Evolutionary conservation across 2,888 invertebrate genomes (phyloP).

Genomic region (Piscicola geometra): DNA sequence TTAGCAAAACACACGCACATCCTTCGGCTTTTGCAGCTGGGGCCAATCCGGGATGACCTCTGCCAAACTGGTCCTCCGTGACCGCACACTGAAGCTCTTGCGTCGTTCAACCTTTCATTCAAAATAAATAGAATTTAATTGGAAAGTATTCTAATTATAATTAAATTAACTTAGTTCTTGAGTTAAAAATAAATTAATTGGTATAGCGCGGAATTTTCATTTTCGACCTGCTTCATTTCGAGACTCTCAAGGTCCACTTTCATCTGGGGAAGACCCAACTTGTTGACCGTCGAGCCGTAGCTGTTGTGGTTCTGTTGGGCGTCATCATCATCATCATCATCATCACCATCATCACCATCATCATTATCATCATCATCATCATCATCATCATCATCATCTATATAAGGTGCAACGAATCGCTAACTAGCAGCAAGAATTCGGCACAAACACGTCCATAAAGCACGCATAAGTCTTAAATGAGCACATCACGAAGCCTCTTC

Average conservation of each 20-base stretch:
- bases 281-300: background rate
- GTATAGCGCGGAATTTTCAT: background rate
- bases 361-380: conserved; percentile 33
- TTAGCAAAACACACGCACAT: too few relatives aligned
- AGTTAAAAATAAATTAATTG: too few relatives aligned
- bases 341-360: conserved; percentile 13
- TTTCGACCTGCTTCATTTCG: conserved; percentile 11
- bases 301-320: conserved; percentile 1
- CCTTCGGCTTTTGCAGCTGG: conserved; percentile 60
- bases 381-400: conserved; percentile 35
- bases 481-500: too few relatives aligned
- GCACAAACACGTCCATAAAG: too few relatives aligned
- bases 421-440: too few relatives aligned
- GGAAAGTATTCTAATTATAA: too few relatives aligned
- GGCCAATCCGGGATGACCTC: conserved; percentile 96
- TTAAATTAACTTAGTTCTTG: too few relatives aligned
- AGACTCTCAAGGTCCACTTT: conserved; percentile 1
- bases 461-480: too few relatives aligned
- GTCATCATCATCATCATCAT: conserved; percentile 21
- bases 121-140: too few relatives aligned
- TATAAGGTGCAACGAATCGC: background rate
- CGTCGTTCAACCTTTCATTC: conserved; percentile 26
- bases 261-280: background rate
- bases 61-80: conserved; percentile 79
- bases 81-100: conserved; percentile 14